Evolutionary conservation across 2,113 vertebrate genomes (phyloP).

Genomic region (Cryptotis parvus): DNA sequence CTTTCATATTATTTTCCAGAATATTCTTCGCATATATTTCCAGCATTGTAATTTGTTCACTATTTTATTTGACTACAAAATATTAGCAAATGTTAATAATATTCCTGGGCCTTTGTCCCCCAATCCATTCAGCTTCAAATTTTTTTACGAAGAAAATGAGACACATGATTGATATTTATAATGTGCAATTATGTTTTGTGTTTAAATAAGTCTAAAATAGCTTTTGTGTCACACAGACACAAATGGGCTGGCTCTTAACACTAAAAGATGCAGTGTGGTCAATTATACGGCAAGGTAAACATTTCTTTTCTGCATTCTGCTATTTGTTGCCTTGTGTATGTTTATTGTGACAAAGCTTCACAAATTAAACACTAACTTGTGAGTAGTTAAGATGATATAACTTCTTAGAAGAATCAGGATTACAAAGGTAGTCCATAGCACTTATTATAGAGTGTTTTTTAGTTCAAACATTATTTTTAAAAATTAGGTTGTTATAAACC

Average conservation of each 20-base stretch:
- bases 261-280: not conserved
- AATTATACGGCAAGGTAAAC: not conserved
- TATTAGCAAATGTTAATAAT: constrained; percentile 18
- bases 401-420: not conserved
- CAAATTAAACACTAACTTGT: not conserved
- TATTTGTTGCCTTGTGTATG: not conserved
- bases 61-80: constrained; percentile 9
- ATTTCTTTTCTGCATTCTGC: not conserved
- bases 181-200: not conserved
- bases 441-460: not conserved
- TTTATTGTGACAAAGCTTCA: not conserved
- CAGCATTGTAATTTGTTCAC: not conserved
- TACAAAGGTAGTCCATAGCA: not conserved
- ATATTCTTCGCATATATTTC: not conserved
- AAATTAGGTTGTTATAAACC: not conserved
- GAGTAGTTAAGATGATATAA: not conserved
- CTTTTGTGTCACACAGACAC: not conserved
- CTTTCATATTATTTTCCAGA: not conserved
- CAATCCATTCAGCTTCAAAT: constrained; percentile 18
- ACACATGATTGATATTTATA: constrained; percentile 49
- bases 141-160: constrained; percentile 49
- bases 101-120: not conserved
- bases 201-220: constrained; percentile 46
- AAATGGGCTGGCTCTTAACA: constrained; percentile 35
- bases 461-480: not conserved